Conservation (phyloP, 2,797 vertebrate genomes). For the Rhynchonycteris naso region DNA sequence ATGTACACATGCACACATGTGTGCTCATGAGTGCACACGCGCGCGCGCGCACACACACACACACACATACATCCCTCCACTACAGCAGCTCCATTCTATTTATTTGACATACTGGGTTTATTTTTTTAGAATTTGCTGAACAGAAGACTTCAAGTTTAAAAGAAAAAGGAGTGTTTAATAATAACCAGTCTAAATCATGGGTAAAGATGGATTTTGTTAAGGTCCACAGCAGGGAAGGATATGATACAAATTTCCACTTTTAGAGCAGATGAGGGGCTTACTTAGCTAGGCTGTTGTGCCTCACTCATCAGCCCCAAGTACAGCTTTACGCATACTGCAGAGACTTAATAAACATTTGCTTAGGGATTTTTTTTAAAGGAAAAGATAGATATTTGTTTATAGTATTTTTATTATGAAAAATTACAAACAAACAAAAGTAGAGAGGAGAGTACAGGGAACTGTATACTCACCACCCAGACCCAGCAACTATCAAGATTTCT, state of each 20-base stretch:
- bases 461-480: background rate
- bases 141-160: background rate
- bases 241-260: background rate
- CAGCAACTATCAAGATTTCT: background rate
- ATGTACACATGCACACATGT: rapidly evolving
- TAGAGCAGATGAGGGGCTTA: background rate
- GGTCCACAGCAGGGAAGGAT: background rate
- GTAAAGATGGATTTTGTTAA: constrained; percentile 10
- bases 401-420: background rate
- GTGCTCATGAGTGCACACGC: no score
- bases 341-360: background rate
- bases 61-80: background rate
- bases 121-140: background rate
- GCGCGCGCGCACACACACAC: rapidly evolving
- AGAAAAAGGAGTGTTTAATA: constrained; percentile 32
- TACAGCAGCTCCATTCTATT: background rate
- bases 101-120: background rate
- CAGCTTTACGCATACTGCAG: background rate
- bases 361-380: background rate
- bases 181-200: background rate
- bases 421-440: background rate
- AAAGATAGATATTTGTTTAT: background rate
- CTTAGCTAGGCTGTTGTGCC: background rate
- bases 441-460: background rate
- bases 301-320: background rate